phyloP scores from a whole-genome alignment of 2,888 invertebrate genomes.

The Anaspis maculata region DNA sequence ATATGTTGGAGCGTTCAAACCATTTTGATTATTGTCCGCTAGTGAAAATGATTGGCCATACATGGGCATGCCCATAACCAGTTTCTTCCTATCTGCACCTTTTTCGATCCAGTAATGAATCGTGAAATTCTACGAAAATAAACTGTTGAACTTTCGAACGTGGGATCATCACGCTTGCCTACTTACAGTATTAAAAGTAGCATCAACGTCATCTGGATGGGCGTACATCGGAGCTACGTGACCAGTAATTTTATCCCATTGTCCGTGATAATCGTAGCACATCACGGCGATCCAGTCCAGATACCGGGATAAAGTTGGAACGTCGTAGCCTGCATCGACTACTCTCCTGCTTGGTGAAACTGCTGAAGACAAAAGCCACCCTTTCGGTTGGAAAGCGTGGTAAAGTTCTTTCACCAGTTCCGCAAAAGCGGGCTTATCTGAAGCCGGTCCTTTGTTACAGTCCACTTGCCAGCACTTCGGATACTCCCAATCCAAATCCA shows the following conservation, averaged over 20 bases:
- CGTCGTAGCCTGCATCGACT: constrained; percentile 78
- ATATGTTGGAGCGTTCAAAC: constrained; percentile 68
- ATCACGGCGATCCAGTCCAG: constrained; percentile 88
- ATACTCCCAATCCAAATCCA: constrained; percentile 93
- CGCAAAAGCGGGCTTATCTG: constrained; percentile 74
- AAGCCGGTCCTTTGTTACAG: constrained; percentile 71
- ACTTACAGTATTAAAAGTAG: constrained; percentile 68
- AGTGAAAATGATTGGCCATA: constrained; percentile 85
- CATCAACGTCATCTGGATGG: constrained; percentile 64
- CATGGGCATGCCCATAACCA: constrained; percentile 81
- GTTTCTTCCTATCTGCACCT: constrained; percentile 70
- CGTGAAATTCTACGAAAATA: constrained; percentile 64
- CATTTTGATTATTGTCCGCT: constrained; percentile 54
- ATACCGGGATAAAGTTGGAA: constrained; percentile 63
- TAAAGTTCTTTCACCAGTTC: constrained; percentile 67
- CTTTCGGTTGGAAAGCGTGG: constrained; percentile 60
- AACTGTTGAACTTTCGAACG: constrained; percentile 1
- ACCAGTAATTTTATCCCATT: constrained; percentile 86
- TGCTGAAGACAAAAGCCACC: constrained; percentile 69
- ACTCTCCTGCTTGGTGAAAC: constrained; percentile 80
- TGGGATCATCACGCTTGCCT: no score
- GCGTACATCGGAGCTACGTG: constrained; percentile 83
- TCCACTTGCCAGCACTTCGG: constrained; percentile 88
- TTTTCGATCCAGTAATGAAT: constrained; percentile 78
- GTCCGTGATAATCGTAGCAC: constrained; percentile 87